phyloP scores from a whole-genome alignment of 1,140 invertebrate genomes.

The Drosophila azteca region DNA sequence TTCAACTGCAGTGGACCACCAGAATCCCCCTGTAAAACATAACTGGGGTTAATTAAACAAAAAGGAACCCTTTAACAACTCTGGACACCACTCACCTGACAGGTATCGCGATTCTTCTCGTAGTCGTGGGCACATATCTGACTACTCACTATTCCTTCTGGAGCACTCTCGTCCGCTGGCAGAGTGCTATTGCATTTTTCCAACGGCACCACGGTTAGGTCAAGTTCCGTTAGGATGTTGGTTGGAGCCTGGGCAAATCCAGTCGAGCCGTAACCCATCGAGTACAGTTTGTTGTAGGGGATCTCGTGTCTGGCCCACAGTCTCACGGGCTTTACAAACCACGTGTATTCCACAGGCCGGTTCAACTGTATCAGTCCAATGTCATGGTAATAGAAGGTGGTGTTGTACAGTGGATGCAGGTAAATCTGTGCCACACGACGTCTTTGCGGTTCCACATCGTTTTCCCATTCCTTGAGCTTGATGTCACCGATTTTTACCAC shows the following conservation, averaged over 20 bases:
- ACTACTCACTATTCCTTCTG: slow-evolving; percentile 45
- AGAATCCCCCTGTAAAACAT: slow-evolving; percentile 53
- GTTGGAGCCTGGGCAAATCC: slow-evolving; percentile 59
- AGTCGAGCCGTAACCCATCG: slow-evolving; percentile 70
- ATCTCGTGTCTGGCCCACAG: slow-evolving; percentile 57
- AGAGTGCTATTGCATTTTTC: slow-evolving; percentile 50
- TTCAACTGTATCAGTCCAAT: slow-evolving; percentile 58
- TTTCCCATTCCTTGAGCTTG: slow-evolving; percentile 55
- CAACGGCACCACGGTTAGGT: slow-evolving; percentile 50
- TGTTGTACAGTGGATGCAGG: slow-evolving; percentile 57
- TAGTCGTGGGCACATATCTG: slow-evolving; percentile 67
- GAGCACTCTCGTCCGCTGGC: slow-evolving; percentile 44
- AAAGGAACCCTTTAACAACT: neutral
- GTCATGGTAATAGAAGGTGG: slow-evolving; percentile 55
- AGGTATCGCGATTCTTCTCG: slow-evolving; percentile 64
- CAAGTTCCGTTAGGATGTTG: slow-evolving; percentile 61
- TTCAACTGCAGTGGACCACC: slow-evolving; percentile 63
- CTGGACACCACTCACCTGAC: slow-evolving; percentile 50
- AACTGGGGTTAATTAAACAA: neutral
- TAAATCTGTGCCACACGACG: slow-evolving; percentile 44
- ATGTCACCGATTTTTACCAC: slow-evolving; percentile 66
- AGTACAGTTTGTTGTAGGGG: slow-evolving; percentile 52
- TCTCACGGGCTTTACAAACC: slow-evolving; percentile 56
- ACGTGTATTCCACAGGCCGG: slow-evolving; percentile 51
- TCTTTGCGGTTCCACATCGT: slow-evolving; percentile 47